These are phyloP conservation scores for Hydropsyche tenuis DNA, from an alignment of 1,140 invertebrate species.

Conservation along the genomic window DNA sequence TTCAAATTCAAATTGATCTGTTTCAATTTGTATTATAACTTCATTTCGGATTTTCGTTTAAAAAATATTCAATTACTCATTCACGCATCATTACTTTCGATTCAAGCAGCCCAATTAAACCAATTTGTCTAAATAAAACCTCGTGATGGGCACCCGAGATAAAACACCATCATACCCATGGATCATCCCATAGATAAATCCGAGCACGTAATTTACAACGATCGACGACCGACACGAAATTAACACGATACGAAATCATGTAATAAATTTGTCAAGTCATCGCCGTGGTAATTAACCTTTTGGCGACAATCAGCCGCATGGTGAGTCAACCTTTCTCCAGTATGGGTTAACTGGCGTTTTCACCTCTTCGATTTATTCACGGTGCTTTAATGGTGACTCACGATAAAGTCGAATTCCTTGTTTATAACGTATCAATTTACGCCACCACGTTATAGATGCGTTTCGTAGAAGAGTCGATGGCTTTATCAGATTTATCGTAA, in stretches of 20 bases:
- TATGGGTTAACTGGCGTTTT: not conserved
- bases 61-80: no score
- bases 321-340: no score
- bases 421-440: constrained; percentile 8
- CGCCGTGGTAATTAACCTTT: constrained; percentile 46
- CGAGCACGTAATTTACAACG: not conserved
- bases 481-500: not conserved
- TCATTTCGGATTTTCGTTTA: no score
- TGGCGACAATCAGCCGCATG: constrained; percentile 22
- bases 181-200: no score
- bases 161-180: no score
- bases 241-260: constrained; percentile 25
- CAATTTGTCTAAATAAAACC: no score
- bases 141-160: no score
- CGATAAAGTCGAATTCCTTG: not conserved
- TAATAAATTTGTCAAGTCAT: constrained; percentile 47
- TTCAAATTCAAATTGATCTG: no score
- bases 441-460: not conserved
- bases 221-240: constrained; percentile 21
- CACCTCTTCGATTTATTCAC: not conserved
- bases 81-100: no score
- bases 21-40: no score
- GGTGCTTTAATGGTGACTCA: not conserved
- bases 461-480: no score
- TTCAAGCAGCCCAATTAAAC: no score